These are phyloP conservation scores for Leptinotarsa defecta DNA, from an alignment of 1,140 invertebrate species.

Conservation along the genomic window DNA sequence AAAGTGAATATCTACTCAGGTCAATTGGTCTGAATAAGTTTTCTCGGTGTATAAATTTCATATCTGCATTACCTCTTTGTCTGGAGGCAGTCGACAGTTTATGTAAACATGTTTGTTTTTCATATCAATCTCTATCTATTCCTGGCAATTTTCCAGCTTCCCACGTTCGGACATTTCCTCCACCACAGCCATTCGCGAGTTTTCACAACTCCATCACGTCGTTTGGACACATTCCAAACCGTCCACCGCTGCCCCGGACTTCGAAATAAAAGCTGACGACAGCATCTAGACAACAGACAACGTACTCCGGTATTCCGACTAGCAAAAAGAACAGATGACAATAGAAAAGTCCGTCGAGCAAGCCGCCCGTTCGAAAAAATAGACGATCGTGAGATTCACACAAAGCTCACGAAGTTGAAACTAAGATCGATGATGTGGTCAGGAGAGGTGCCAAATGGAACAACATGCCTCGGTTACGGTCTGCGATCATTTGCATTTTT, in stretches of 20 bases:
- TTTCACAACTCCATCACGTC: no score
- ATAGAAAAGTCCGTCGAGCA: constrained; percentile 12
- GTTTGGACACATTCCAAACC: background rate
- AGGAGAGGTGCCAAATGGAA: constrained; percentile 27
- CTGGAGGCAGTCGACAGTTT: no score
- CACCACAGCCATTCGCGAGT: no score
- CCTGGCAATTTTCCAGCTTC: no score
- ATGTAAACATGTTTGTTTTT: no score
- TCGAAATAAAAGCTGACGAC: background rate
- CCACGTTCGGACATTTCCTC: no score
- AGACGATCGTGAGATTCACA: constrained; percentile 27
- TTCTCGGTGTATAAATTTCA: no score
- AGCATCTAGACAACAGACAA: constrained; percentile 8
- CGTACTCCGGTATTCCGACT: constrained; percentile 9
- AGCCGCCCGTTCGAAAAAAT: constrained; percentile 6
- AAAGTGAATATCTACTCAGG: no score
- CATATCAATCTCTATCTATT: no score
- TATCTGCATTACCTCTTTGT: no score
- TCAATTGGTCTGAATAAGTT: no score
- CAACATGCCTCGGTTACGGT: constrained; percentile 31
- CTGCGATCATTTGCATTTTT: constrained; percentile 17
- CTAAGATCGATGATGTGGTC: constrained; percentile 24
- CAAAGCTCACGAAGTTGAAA: constrained; percentile 15
- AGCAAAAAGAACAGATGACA: constrained; percentile 15
- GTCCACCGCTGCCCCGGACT: background rate